phyloP scores from a whole-genome alignment of 2,113 vertebrate species.

The Triplophysa tibetana region DNA sequence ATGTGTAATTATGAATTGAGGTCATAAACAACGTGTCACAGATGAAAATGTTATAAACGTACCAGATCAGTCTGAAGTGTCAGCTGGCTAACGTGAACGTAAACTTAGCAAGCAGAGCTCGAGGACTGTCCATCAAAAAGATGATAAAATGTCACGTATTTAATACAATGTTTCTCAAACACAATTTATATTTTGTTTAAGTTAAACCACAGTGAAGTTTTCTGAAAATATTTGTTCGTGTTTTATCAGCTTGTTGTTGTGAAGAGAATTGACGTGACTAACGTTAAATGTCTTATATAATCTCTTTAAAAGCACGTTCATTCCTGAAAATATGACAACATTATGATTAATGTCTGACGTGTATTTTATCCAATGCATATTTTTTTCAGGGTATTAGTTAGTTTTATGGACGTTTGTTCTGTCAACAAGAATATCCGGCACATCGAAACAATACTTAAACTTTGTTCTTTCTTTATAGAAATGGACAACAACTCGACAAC shows the following conservation, averaged over 20 bases:
- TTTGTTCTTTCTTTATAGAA: not conserved
- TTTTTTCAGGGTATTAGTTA: no score
- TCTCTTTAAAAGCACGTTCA: not conserved
- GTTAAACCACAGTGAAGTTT: not conserved
- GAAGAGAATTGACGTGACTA: not conserved
- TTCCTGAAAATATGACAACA: no score
- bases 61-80: not conserved
- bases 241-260: not conserved
- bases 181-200: not conserved
- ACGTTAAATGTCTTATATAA: not conserved
- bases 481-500: conserved; percentile 49
- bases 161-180: not conserved
- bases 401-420: no score
- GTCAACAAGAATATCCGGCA: not conserved
- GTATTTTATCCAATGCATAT: no score
- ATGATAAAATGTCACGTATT: not conserved
- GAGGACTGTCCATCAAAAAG: conserved; percentile 1
- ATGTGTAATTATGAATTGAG: not conserved
- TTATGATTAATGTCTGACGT: not conserved
- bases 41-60: not conserved
- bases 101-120: not conserved
- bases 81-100: not conserved
- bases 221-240: not conserved
- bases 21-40: not conserved
- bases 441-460: not conserved